Evolutionary conservation across 2,888 invertebrate genomes (phyloP), one percentile per base, ranked within the genome.

Genomic region (Helicoverpa assulta): DNA sequence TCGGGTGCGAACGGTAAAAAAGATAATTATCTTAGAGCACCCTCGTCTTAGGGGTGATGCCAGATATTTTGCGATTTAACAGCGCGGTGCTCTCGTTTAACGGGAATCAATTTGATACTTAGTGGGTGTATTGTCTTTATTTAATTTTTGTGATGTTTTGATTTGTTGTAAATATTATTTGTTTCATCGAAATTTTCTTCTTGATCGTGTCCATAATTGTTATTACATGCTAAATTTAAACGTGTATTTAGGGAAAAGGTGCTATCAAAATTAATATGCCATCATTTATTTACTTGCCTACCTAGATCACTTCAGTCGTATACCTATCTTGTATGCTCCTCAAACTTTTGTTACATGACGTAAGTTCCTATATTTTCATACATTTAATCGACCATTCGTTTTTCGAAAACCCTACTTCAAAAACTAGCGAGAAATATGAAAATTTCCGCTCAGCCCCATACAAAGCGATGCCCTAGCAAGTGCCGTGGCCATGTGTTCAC

Each of bases 21-120:
- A 95, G 95, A 95, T 95, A 95, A 95, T 95, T 95, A 95, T 95
- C 95, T 95, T 95, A 93, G 89, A 89, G 83, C 77, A 93, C 95
- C 95, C 95, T 93, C 91, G 90, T 95, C 94, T 95, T 95, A 80
- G 95, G 95, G 95, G 79, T 93, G 93, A 53, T 86, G 60, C 83
- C 67, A 26, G 53, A 63, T 77, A 55, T 71, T 64, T 59, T 47
- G 51, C 1, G 12, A 63, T 51, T 80, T 73, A 19, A 50, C 56
- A 26, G 19, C 37, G 33, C 5, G 51, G 8, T 55, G 18, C 33
- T 56, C 6, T 1, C 40, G 18, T 51, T 59, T 51, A 12, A 37
- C 14, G 19, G 8, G 58, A 51, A 55, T 54, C n/a, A 40, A 71
- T 50, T 29, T 47, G 18, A 21, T 55, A 73, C 54, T 40, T 60